These are phyloP conservation scores for Botia almorhae DNA, from an alignment of 2,797 vertebrate genomes.

Conservation along the genomic window DNA sequence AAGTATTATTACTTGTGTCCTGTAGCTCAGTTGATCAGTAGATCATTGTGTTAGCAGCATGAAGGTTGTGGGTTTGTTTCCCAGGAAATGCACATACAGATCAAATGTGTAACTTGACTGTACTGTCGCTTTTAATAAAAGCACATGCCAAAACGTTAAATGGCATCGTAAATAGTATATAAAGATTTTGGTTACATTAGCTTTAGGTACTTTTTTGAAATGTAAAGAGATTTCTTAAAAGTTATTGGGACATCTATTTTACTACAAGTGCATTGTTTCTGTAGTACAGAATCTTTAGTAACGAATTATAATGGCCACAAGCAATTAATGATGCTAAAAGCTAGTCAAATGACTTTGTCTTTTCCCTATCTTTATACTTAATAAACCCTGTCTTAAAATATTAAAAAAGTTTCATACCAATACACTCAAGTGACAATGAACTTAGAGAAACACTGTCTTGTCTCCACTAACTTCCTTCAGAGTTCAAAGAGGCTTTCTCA, in stretches of 20 bases:
- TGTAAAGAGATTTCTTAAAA: not conserved
- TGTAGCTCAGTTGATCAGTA: too few species aligned
- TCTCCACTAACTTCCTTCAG: conserved; percentile 45
- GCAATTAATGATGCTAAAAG: not conserved
- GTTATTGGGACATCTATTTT: too few species aligned
- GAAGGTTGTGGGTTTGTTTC: too few species aligned
- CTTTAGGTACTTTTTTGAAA: not conserved
- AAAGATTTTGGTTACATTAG: not conserved
- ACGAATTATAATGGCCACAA: not conserved
- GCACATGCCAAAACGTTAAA: too few species aligned
- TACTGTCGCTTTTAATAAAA: too few species aligned
- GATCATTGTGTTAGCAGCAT: too few species aligned
- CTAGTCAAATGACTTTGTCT: not conserved
- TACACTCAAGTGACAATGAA: not conserved
- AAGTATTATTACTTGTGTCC: conserved; percentile 19
- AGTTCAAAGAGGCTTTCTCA: conserved; percentile 89
- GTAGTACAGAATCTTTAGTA: not conserved
- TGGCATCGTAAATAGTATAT: too few species aligned
- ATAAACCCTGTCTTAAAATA: too few species aligned
- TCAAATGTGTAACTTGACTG: too few species aligned
- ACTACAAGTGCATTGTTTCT: not conserved
- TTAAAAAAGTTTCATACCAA: not conserved
- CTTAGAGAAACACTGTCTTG: not conserved
- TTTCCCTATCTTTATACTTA: not conserved
- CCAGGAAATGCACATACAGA: too few species aligned